phyloP scores from a whole-genome alignment of 1,140 invertebrate genomes.

The Ostrea denselamellosa region DNA sequence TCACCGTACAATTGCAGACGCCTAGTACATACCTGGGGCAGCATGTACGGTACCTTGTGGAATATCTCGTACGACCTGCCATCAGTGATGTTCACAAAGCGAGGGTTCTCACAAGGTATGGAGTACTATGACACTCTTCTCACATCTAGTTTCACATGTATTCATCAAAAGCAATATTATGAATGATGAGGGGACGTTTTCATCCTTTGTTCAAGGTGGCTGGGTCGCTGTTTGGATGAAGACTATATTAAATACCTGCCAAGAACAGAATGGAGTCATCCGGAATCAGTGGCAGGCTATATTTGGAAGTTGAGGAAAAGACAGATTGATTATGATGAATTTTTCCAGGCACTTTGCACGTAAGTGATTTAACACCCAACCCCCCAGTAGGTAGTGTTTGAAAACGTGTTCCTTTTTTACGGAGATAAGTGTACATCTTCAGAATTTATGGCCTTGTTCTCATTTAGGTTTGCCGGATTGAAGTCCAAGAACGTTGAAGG shows the following conservation, averaged over 20 bases:
- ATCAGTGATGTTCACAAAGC: conserved; percentile 55
- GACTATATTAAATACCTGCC: conserved; percentile 54
- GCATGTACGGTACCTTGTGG: conserved; percentile 45
- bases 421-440: background rate
- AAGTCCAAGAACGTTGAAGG: conserved; percentile 50
- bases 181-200: background rate
- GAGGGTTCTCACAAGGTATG: conserved; percentile 51
- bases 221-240: conserved; percentile 53
- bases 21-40: conserved; percentile 47
- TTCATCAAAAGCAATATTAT: background rate
- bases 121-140: background rate
- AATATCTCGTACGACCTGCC: conserved; percentile 52
- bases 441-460: background rate
- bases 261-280: conserved; percentile 50
- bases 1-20: conserved; percentile 17
- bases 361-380: background rate
- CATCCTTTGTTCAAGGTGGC: conserved; percentile 39
- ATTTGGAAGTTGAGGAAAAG: conserved; percentile 49
- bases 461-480: conserved; percentile 58
- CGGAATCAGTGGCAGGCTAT: conserved; percentile 50
- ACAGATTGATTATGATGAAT: conserved; percentile 57
- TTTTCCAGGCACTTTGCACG: conserved; percentile 53
- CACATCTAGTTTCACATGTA: background rate
- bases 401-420: background rate
- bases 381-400: background rate